Conservation (phyloP, 2,113 vertebrate species). For the Romanogobio albipinnatus region DNA sequence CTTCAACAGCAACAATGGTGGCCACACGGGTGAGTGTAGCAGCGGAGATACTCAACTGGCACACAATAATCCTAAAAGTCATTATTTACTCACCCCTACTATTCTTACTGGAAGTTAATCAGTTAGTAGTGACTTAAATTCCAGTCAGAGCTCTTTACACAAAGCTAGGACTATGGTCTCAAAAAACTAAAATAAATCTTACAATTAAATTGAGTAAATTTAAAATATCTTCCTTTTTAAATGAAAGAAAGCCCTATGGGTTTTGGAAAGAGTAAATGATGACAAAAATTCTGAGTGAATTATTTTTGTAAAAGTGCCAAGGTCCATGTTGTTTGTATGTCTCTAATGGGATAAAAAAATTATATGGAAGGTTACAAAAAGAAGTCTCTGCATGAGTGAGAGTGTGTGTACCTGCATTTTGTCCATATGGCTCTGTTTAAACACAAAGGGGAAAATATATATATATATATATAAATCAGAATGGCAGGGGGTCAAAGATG, state of each 20-base stretch:
- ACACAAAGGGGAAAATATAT: conserved; percentile 67
- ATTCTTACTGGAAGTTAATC: not conserved
- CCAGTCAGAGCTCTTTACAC: not conserved
- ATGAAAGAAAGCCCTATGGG: not conserved
- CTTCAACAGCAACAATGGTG: not conserved
- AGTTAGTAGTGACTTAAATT: not conserved
- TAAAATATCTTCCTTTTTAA: not conserved
- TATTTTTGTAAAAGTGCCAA: not conserved
- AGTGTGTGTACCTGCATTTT: conserved; percentile 89
- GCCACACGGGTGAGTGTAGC: not conserved
- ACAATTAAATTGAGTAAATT: not conserved
- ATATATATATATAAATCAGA: conserved; percentile 62
- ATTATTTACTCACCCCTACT: not conserved
- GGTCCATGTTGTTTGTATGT: not conserved
- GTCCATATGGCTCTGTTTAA: conserved; percentile 85
- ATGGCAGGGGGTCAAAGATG: conserved; percentile 63
- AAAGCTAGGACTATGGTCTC: not conserved
- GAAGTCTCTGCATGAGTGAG: conserved; percentile 38
- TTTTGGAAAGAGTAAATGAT: not conserved
- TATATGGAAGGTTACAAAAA: not conserved
- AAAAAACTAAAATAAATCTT: not conserved
- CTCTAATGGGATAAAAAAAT: not conserved
- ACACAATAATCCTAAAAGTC: not conserved
- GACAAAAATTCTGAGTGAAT: not conserved
- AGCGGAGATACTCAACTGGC: not conserved